Conservation (phyloP, 2,888 invertebrate species). For the Hypercompe scribonia region DNA sequence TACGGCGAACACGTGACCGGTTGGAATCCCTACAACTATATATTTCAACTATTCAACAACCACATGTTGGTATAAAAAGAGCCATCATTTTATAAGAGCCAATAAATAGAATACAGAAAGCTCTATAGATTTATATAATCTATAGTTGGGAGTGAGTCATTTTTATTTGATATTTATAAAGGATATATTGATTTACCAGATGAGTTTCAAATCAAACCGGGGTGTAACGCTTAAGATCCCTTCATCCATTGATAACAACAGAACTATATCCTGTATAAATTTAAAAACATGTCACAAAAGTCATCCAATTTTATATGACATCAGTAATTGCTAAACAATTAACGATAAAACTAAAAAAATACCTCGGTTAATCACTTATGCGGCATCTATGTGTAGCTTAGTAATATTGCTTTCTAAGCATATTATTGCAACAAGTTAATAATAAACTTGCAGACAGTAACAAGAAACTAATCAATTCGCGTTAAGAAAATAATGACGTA, state of each 20-base stretch:
- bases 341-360: background rate
- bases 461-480: conserved; percentile 28
- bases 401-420: background rate
- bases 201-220: background rate
- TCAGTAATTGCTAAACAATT: conserved; percentile 4
- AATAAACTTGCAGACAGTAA: conserved; percentile 23
- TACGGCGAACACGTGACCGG: conserved; percentile 20
- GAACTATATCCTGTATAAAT: background rate
- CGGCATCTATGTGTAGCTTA: background rate
- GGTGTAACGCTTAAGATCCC: background rate
- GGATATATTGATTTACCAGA: background rate
- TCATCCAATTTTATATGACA: conserved; percentile 2
- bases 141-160: background rate
- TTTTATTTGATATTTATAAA: conserved; percentile 1
- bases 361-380: background rate
- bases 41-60: conserved; percentile 28
- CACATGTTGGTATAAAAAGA: background rate
- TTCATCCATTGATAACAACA: background rate
- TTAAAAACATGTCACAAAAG: background rate
- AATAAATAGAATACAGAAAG: conserved; percentile 1
- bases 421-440: background rate
- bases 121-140: background rate
- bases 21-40: conserved; percentile 31
- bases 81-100: background rate
- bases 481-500: background rate